These are phyloP conservation scores for Beroe forskalii DNA, from an alignment of 37 sponge, comb jelly and placozoan genomes.

Conservation along the genomic window DNA sequence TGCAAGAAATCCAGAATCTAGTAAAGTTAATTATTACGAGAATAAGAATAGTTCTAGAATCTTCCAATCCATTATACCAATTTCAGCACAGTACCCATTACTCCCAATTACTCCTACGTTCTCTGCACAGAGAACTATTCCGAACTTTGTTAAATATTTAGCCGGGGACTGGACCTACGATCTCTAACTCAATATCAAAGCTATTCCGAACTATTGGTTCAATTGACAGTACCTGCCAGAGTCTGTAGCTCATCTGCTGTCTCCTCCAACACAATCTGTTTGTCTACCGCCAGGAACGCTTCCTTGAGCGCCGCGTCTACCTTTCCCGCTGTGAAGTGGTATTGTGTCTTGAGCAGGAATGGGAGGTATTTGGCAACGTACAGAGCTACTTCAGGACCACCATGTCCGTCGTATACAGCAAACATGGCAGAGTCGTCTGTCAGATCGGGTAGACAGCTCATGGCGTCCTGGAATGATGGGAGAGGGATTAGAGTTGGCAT, in stretches of 20 bases:
- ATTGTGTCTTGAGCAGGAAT: constrained; percentile 66
- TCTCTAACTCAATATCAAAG: no score
- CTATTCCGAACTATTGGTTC: no score
- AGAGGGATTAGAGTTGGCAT: no score
- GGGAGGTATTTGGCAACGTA: constrained; percentile 76
- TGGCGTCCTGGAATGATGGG: constrained; percentile 81
- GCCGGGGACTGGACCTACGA: no score
- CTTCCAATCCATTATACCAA: no score
- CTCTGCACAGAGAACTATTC: no score
- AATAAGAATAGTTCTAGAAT: no score
- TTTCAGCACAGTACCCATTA: not conserved
- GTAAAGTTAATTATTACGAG: no score
- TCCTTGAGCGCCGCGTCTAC: constrained; percentile 70
- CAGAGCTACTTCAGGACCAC: constrained; percentile 85
- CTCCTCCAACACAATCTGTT: constrained; percentile 15
- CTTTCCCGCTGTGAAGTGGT: constrained; percentile 66
- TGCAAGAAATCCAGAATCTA: no score
- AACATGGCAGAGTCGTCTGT: constrained; percentile 74
- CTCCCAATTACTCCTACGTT: not conserved
- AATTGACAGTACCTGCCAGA: constrained; percentile 48
- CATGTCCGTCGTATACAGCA: constrained; percentile 91
- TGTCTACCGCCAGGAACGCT: constrained; percentile 78
- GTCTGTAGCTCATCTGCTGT: constrained; percentile 29
- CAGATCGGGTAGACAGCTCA: constrained; percentile 71
- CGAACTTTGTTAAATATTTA: no score